Evolutionary conservation across 2,113 vertebrate species (phyloP), one percentile per base, ranked within the genome.

Genomic region (Pelobates fuscus): DNA sequence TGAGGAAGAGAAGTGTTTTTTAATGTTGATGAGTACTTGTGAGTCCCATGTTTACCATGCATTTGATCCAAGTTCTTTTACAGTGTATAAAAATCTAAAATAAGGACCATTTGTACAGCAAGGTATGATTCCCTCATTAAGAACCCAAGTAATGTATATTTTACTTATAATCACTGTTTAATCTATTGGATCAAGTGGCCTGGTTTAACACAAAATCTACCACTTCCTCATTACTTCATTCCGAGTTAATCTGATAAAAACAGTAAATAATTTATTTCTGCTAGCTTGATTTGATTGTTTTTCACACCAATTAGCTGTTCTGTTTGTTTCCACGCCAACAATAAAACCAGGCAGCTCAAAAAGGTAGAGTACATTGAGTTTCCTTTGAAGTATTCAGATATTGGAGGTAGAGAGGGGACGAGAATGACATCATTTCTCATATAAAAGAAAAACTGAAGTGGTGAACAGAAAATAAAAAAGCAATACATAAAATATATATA

Each of bases 241-340:
- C 17, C 8, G 21, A 67, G 24, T 12, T 66, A 1, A 67, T 75
- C 54, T 75, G 41, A 59, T n/a, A 26, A 25, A 75, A 67, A 59
- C 29, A 14, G 24, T 75, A 66, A 75, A 75, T 75, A 46, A 75
- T 75, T 43, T 67, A 67, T 58, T 59, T 59, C 30, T 46, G 12
- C 54, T 27, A 5, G 30, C 24, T 7, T 66, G 32, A 75, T 66
- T 67, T 59, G 37, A 65, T 67, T 57, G 61, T 55, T 58, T 41
- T 67, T 57, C 14, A 67, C 71, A 59, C 71, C 71, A 75, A 75
- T 75, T 75, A 75, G 62, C n/a, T 29, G 62, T 58, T 27, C 17
- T 43, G 32, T 75, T 67, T 75, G 71, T 58, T 67, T 58, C 71
- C 49, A 66, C 29, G 32, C 37, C 52, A 75, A 67, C 71, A 74